Base-by-base conservation (phyloP, 2,888 invertebrate genomes). In the Oeneis ivallda region DNA sequence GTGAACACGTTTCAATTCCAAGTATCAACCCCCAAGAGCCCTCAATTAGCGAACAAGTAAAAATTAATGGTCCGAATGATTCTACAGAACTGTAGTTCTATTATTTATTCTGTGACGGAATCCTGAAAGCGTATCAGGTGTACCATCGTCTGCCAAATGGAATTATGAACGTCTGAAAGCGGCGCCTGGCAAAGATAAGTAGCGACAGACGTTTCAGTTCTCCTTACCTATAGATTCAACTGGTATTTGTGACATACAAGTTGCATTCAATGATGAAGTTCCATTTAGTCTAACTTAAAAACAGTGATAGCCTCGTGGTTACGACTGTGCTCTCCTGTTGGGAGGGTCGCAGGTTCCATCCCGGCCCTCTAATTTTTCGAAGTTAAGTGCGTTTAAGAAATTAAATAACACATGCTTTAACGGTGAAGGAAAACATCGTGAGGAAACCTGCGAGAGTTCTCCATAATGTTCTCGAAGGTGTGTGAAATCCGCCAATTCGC, bases 121-220 rank as follows among this genome's bases (percentile, higher is more conserved):
- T 47, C 45, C 56, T 68, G 57, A 66, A 64, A 70, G 65, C 67
- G 69, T 74, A 72, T 75, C 75, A 75, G 75, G 75, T 76, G 72
- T 65, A 66, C 65, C 63, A 68, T 62, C 71, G 73, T 74, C 71
- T 76, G 73, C 73, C 76, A 79, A 86, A 85, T 84, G 79, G 78
- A 81, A 80, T 85, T 84, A 84, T 77, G 70, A 73, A 74, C 74
- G 77, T 76, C 77, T 77, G 74, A 77, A 75, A 76, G 77, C 66
- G 72, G 64, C 54, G 64, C 65, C 67, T 52, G 13, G 4, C 72
- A 71, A 53, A 74, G 72, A 71, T 43, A 64, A 70, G 64, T n/a
- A 65, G 4, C 56, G 6, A 56, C n/a, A 62, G 32, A 62, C n/a
- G 49, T 6, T 8, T 19, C 37, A 32, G 0, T 13, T 1, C 39